A percentile compares a stretch with the other conserved stretches of the same genome.
Conservation (phyloP, 2,888 invertebrate genomes). For the Pristionchus maxplancki region DNA sequence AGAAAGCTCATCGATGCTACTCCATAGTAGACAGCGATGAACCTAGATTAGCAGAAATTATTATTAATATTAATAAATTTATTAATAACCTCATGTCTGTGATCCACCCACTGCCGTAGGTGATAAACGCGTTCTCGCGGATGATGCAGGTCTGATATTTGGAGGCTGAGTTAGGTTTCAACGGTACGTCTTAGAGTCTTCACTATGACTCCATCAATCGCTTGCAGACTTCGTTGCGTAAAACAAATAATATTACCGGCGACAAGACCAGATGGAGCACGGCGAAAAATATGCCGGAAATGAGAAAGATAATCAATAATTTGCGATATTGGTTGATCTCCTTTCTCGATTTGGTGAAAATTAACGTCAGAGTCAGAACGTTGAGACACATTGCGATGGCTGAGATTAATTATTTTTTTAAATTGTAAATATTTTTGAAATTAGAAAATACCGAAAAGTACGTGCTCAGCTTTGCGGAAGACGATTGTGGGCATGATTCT, state of each 20-base stretch:
- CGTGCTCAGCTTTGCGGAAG: not conserved
- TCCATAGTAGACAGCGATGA: not conserved
- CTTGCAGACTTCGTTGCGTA: too few species aligned
- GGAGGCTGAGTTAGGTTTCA: not conserved
- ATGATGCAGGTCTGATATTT: not conserved
- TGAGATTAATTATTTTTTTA: not conserved
- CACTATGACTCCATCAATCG: too few species aligned
- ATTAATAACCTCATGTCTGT: not conserved
- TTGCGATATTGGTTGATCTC: constrained; percentile 38
- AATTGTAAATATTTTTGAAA: not conserved
- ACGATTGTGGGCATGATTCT: not conserved
- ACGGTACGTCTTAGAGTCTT: not conserved
- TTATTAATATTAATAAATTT: too few species aligned
- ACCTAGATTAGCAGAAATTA: too few species aligned
- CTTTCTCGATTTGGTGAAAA: constrained; percentile 11
- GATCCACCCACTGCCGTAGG: not conserved
- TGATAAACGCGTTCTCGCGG: constrained; percentile 22
- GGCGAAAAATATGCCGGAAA: not conserved
- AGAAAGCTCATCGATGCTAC: constrained; percentile 35
- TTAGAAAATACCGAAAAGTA: not conserved
- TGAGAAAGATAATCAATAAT: not conserved
- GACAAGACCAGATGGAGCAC: not conserved
- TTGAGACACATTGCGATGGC: not conserved
- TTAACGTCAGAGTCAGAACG: not conserved
- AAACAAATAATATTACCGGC: too few species aligned